Conservation (phyloP, 2,113 vertebrate genomes). For the Potamarius usumacintae region DNA sequence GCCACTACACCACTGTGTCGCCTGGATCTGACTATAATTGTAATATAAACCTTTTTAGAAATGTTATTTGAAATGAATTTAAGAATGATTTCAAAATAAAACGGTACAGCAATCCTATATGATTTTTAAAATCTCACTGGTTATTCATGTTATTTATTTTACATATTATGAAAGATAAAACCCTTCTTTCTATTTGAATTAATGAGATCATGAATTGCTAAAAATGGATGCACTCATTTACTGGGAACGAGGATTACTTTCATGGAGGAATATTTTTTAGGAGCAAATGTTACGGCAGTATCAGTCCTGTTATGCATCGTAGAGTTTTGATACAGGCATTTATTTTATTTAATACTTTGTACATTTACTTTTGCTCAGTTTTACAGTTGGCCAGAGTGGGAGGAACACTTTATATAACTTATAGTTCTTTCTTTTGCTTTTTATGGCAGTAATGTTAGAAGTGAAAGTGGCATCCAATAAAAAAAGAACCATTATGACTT, state of each 20-base stretch:
- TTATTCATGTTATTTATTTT: background rate
- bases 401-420: background rate
- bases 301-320: background rate
- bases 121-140: background rate
- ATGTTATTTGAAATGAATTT: background rate
- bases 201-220: too few species aligned
- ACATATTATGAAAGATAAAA: background rate
- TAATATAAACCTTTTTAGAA: background rate
- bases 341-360: background rate
- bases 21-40: background rate
- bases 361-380: background rate
- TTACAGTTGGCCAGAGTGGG: background rate
- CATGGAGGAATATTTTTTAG: background rate
- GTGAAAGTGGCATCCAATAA: background rate
- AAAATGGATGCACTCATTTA: too few species aligned
- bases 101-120: too few species aligned
- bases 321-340: background rate
- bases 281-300: background rate
- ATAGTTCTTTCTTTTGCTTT: background rate
- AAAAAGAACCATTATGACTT: conserved; percentile 2
- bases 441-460: background rate
- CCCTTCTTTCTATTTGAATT: background rate
- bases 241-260: background rate
- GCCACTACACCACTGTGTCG: too few species aligned
- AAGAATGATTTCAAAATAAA: background rate